Conservation (phyloP, 2,888 invertebrate genomes). For the Uropetala carovei region DNA sequence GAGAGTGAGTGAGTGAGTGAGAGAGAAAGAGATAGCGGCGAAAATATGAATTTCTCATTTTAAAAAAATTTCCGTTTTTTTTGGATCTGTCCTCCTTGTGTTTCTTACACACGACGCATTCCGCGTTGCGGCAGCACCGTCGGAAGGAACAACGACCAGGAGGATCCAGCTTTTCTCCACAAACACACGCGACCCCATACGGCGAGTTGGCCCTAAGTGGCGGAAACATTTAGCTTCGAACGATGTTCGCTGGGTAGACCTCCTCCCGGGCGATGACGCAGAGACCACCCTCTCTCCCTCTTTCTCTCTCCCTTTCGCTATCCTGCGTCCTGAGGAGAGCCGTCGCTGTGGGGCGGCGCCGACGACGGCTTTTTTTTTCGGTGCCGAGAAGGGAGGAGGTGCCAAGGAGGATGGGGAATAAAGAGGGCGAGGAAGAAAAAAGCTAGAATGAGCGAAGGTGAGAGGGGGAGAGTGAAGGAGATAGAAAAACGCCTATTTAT, state of each 20-base stretch:
- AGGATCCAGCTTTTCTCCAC: not conserved
- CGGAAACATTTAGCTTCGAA: constrained; percentile 53
- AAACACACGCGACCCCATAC: constrained; percentile 47
- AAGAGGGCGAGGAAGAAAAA: too few species aligned
- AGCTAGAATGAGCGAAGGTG: too few species aligned
- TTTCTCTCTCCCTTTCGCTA: not conserved
- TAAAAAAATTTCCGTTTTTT: not conserved
- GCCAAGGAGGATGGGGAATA: too few species aligned
- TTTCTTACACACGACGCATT: not conserved
- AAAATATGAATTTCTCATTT: too few species aligned
- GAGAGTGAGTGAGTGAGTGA: not conserved
- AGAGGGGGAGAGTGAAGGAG: too few species aligned
- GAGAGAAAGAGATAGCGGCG: not conserved
- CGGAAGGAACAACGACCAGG: not conserved
- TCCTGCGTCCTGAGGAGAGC: not conserved
- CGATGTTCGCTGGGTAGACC: not conserved
- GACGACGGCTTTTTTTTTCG: not conserved
- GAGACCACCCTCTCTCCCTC: not conserved
- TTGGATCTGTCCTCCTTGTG: not conserved
- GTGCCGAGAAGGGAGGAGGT: not conserved
- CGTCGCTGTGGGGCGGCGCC: not conserved
- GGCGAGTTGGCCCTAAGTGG: constrained; percentile 44
- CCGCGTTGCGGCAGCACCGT: not conserved
- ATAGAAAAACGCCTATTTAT: too few species aligned
- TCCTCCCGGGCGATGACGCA: constrained; percentile 15